Percentiles rank a stretch among this genome's conserved stretches.
phyloP scores from a whole-genome alignment of 2,797 vertebrate genomes.

The Cyclura pinguis region DNA sequence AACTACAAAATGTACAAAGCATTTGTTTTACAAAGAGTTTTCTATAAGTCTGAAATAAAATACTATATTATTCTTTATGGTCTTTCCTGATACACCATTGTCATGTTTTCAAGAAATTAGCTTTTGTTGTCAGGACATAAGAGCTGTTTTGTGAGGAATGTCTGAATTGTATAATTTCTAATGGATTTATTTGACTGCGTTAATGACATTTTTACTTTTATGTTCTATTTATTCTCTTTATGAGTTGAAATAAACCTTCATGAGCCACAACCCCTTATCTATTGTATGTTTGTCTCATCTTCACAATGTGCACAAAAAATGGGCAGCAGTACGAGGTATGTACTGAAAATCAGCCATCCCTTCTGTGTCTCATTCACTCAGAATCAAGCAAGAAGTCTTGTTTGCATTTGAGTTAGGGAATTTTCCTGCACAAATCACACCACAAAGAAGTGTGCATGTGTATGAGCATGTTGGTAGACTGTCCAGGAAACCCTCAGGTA shows the following conservation, averaged over 20 bases:
- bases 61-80: neutral
- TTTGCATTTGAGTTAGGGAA: neutral
- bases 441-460: neutral
- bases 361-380: neutral
- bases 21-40: neutral
- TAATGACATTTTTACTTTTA: conserved; percentile 48
- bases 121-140: neutral
- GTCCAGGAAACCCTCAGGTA: neutral
- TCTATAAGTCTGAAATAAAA: neutral
- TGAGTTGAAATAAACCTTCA: conserved; percentile 65
- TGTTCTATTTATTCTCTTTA: conserved; percentile 58
- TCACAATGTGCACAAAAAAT: neutral
- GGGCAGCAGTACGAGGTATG: neutral
- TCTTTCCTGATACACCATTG: too few species aligned
- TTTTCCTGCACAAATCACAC: neutral
- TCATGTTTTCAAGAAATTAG: neutral
- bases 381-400: neutral
- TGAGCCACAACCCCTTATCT: conserved; percentile 51
- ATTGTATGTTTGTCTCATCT: neutral
- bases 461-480: neutral
- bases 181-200: neutral
- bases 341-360: neutral
- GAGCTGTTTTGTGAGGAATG: neutral
- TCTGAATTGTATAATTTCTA: neutral
- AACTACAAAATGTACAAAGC: neutral